These are phyloP conservation scores for Ispidina lecontei DNA, from an alignment of 2,797 vertebrate species.

Conservation along the genomic window DNA sequence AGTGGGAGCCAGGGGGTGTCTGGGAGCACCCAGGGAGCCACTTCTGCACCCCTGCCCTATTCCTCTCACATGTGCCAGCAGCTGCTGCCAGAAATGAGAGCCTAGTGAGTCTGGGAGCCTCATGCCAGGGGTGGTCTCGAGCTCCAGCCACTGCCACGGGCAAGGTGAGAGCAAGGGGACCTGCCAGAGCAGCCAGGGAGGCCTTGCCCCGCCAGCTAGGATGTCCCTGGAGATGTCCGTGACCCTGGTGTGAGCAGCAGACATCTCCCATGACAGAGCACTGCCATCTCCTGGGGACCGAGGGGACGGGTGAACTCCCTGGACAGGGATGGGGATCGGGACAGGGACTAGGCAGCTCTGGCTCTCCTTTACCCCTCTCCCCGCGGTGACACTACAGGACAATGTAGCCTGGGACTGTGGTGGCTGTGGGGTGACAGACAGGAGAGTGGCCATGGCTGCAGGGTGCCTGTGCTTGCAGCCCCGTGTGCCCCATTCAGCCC, in stretches of 20 bases:
- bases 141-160: fast-evolving
- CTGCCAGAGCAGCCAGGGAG: neutral
- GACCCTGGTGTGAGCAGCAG: neutral
- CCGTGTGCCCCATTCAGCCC: neutral
- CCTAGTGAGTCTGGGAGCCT: neutral
- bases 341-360: neutral
- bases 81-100: neutral
- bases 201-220: neutral
- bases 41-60: neutral
- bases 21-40: neutral
- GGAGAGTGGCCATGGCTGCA: neutral
- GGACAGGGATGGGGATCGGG: neutral
- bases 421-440: neutral
- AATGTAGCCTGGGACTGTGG: fast-evolving
- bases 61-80: fast-evolving
- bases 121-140: fast-evolving
- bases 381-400: fast-evolving
- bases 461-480: fast-evolving
- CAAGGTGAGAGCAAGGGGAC: neutral
- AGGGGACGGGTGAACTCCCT: neutral
- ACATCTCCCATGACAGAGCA: constrained; percentile 11
- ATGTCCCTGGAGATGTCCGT: neutral
- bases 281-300: constrained; percentile 62
- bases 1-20: neutral
- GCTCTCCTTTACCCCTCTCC: neutral